A percentile compares a stretch with the other conserved stretches of the same genome.
Evolutionary conservation across 2,113 vertebrate species (phyloP).

Genomic region (Scalopus aquaticus): DNA sequence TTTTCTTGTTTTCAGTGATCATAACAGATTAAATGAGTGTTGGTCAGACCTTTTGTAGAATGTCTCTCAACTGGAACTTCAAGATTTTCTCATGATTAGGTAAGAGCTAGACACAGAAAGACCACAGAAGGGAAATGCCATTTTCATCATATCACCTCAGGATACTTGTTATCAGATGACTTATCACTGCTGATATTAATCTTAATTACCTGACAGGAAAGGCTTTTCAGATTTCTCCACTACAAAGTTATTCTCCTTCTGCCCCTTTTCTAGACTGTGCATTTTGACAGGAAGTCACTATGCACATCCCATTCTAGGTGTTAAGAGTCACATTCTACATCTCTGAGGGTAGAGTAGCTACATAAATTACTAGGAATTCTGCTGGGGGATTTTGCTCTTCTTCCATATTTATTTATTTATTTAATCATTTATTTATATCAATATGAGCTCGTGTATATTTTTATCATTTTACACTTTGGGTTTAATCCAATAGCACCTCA

Average conservation of each 20-base stretch:
- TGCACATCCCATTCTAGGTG: neutral
- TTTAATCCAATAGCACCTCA: neutral
- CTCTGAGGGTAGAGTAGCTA: neutral
- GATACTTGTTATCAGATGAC: neutral
- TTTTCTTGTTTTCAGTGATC: neutral
- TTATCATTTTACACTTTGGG: neutral
- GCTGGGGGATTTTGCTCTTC: neutral
- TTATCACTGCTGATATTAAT: neutral
- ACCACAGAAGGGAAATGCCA: neutral
- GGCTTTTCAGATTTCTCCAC: neutral
- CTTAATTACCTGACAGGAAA: neutral
- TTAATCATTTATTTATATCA: neutral
- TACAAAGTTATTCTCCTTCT: neutral
- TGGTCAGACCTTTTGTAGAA: neutral
- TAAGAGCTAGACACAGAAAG: neutral
- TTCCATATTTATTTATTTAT: neutral
- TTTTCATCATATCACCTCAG: neutral
- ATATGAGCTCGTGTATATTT: neutral
- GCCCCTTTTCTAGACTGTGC: neutral
- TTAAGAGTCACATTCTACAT: neutral
- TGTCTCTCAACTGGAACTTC: neutral
- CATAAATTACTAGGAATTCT: neutral
- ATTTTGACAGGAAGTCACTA: neutral
- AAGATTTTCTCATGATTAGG: neutral
- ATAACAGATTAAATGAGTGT: neutral